These are phyloP conservation scores for Caloenas nicobarica DNA, from an alignment of 2,113 vertebrate genomes.

Conservation along the genomic window DNA sequence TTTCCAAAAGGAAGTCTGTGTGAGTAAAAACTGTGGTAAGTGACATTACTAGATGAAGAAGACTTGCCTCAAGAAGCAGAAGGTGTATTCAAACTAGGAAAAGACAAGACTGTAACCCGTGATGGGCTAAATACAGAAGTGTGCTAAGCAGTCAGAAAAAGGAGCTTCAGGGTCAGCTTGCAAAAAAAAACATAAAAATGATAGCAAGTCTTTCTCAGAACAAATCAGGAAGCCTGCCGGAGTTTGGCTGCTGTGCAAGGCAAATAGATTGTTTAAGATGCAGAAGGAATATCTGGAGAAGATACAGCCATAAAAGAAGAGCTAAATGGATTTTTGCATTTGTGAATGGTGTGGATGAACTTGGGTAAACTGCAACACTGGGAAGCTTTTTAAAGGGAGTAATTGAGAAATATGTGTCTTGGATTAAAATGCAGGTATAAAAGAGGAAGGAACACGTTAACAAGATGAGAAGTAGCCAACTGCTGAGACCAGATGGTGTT, in stretches of 20 bases:
- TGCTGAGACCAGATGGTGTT: not conserved
- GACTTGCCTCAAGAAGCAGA: not conserved
- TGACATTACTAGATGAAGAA: not conserved
- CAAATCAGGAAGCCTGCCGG: not conserved
- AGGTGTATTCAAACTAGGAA: not conserved
- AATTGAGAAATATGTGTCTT: not conserved
- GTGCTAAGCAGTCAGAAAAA: not conserved
- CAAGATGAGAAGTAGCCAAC: not conserved
- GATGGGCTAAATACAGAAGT: not conserved
- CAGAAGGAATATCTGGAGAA: conserved; percentile 1
- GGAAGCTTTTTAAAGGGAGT: not conserved
- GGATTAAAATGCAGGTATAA: not conserved
- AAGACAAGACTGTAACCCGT: not conserved
- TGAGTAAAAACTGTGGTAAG: not conserved
- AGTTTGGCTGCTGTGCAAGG: not conserved
- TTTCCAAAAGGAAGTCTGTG: not conserved
- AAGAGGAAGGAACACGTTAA: not conserved
- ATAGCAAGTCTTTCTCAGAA: not conserved
- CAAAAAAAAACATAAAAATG: not conserved
- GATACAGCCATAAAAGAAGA: not conserved
- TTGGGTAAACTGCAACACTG: not conserved
- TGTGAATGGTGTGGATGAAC: not conserved
- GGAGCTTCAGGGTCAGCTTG: not conserved
- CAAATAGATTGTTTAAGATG: not conserved
- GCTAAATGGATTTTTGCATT: not conserved